These are phyloP conservation scores for Manis javanica DNA, from an alignment of 2,797 vertebrate genomes.

Conservation along the genomic window DNA sequence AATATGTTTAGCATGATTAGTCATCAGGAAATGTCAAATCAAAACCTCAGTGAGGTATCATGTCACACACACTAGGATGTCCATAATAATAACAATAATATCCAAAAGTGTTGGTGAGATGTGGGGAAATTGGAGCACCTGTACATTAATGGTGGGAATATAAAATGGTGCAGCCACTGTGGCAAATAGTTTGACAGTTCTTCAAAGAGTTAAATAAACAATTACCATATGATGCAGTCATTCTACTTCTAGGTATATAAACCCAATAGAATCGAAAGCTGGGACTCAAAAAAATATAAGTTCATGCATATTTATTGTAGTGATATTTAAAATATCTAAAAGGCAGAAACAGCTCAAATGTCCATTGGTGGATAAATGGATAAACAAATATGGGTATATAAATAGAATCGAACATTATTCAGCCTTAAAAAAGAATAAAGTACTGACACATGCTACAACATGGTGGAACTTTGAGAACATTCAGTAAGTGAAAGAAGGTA, in stretches of 20 bases:
- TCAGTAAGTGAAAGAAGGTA: not conserved
- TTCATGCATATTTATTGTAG: not conserved
- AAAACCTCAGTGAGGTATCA: not conserved
- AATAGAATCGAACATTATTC: not conserved
- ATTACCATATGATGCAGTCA: not conserved
- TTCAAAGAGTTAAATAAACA: not conserved
- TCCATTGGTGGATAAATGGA: not conserved
- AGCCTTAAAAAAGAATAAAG: not conserved
- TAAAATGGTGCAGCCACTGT: not conserved
- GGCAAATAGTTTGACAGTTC: not conserved
- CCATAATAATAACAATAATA: not conserved
- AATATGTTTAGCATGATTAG: not conserved
- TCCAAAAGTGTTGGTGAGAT: not conserved
- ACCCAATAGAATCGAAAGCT: not conserved
- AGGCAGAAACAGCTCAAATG: not conserved
- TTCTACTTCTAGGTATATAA: not conserved
- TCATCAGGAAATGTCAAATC: not conserved
- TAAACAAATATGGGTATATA: not conserved
- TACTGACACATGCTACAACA: not conserved
- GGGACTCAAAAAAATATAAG: not conserved
- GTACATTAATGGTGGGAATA: not conserved
- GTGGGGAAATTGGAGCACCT: not conserved
- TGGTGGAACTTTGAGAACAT: not conserved
- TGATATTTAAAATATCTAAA: not conserved
- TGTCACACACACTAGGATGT: not conserved